A percentile compares a stretch with the other conserved stretches of the same genome.
These are phyloP conservation scores for Epinephelus moara DNA, from an alignment of 2,113 vertebrate species.

Conservation along the genomic window DNA sequence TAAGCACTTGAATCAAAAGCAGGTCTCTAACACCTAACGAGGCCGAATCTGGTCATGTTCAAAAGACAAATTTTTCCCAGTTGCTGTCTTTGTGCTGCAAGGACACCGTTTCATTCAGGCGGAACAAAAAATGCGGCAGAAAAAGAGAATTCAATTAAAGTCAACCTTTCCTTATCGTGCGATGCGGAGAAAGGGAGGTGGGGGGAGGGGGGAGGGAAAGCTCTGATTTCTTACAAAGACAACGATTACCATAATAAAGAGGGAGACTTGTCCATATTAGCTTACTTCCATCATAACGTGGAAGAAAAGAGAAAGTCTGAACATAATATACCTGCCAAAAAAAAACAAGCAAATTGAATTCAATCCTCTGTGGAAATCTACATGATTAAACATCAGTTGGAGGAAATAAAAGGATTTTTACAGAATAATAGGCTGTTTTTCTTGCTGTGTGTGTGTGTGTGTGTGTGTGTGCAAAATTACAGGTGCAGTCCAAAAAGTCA, in stretches of 20 bases:
- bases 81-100: constrained; percentile 18
- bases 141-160: constrained; percentile 51
- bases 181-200: constrained; percentile 2
- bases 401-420: constrained; percentile 36
- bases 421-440: constrained; percentile 23
- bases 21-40: neutral
- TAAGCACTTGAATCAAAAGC: constrained; percentile 11
- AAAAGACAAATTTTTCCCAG: constrained; percentile 22
- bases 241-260: constrained; percentile 60
- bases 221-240: constrained; percentile 49
- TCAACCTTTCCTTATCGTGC: constrained; percentile 33
- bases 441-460: neutral
- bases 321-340: constrained; percentile 18
- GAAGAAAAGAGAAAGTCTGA: constrained; percentile 30
- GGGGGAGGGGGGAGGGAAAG: neutral
- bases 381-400: constrained; percentile 46
- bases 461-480: neutral
- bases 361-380: constrained; percentile 59
- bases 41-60: constrained; percentile 17
- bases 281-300: constrained; percentile 23
- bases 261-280: constrained; percentile 12
- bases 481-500: neutral
- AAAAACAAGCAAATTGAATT: constrained; percentile 58
- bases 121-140: constrained; percentile 26
- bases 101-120: constrained; percentile 7